phyloP scores from a whole-genome alignment of 2,888 invertebrate species.

The Xylocampa areola region DNA sequence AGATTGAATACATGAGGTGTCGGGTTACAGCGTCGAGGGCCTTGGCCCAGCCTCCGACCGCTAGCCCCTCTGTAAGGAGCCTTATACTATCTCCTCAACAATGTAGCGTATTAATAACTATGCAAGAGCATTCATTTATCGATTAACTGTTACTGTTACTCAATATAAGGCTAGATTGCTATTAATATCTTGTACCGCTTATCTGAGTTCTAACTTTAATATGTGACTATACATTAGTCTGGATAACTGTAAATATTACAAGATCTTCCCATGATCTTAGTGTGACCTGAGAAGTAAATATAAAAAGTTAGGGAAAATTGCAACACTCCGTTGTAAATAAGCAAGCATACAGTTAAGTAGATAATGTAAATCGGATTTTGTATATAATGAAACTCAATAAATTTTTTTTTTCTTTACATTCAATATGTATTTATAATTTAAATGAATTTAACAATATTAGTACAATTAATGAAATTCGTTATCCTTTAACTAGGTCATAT shows the following conservation, averaged over 20 bases:
- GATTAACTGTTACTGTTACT: conserved; percentile 50
- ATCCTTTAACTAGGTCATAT: too few species aligned
- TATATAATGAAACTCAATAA: too few species aligned
- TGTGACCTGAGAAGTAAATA: too few species aligned
- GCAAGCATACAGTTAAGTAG: too few species aligned
- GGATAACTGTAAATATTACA: background rate
- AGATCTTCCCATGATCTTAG: too few species aligned
- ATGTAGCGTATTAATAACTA: conserved; percentile 51
- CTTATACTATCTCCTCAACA: conserved; percentile 49
- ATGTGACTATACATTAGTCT: background rate
- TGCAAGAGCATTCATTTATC: conserved; percentile 46
- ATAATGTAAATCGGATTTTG: too few species aligned
- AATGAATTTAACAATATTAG: too few species aligned
- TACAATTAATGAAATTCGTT: too few species aligned
- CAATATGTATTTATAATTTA: too few species aligned
- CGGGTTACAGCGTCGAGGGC: conserved; percentile 79
- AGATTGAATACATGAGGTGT: conserved; percentile 85
- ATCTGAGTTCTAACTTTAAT: conserved; percentile 10
- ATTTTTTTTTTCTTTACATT: too few species aligned
- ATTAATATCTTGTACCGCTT: conserved; percentile 35
- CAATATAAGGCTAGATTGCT: conserved; percentile 26
- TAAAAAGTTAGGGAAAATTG: too few species aligned
- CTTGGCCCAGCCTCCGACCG: conserved; percentile 71
- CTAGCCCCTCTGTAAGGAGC: conserved; percentile 50
- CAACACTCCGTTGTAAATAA: too few species aligned